phyloP scores from a whole-genome alignment of 2,113 vertebrate genomes.

The Microcebus murinus region DNA sequence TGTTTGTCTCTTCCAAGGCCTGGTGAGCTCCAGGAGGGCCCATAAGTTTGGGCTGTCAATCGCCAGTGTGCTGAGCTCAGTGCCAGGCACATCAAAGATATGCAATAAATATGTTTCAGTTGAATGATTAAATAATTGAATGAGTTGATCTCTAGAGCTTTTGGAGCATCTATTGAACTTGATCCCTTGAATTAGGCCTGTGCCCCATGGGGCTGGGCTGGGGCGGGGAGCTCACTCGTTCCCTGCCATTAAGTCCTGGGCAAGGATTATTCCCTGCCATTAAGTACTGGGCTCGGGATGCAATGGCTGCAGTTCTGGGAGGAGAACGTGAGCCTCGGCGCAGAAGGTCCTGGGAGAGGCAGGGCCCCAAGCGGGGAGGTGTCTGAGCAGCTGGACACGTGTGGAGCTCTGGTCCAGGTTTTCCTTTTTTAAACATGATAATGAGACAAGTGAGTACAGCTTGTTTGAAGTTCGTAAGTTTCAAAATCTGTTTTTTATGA shows the following conservation, averaged over 20 bases:
- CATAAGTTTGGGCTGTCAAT: background rate
- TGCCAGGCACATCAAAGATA: background rate
- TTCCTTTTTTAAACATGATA: background rate
- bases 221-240: background rate
- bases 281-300: background rate
- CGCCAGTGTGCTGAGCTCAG: background rate
- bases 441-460: background rate
- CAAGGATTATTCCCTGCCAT: background rate
- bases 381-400: background rate
- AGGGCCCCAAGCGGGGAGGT: background rate
- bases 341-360: background rate
- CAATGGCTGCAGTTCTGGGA: background rate
- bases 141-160: background rate
- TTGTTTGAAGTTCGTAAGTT: background rate
- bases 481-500: background rate
- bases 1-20: background rate
- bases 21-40: background rate
- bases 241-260: background rate
- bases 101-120: background rate
- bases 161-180: background rate
- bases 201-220: background rate
- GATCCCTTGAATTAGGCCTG: background rate
- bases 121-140: background rate
- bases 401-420: background rate
- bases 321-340: background rate